Evolutionary conservation across 2,113 vertebrate species (phyloP).

Genomic region (Sylvietta virens): DNA sequence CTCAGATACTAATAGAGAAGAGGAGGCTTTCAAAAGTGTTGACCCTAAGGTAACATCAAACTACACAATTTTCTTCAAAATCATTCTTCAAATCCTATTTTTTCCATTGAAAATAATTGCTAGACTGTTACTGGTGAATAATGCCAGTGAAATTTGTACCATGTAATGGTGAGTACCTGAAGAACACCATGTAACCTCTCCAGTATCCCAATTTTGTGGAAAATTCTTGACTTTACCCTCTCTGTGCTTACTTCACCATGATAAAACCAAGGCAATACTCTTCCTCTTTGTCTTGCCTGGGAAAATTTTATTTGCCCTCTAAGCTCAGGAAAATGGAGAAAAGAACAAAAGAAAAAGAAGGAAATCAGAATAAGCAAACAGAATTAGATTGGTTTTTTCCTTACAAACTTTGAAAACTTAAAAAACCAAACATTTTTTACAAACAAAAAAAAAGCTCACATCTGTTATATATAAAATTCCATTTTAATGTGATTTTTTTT

Average conservation of each 20-base stretch:
- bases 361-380: not conserved
- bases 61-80: not conserved
- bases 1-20: not conserved
- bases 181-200: not conserved
- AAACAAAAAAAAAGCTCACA: not conserved
- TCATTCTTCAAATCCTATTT: not conserved
- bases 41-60: not conserved
- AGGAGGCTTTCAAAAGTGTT: not conserved
- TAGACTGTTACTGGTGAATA: not conserved
- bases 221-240: not conserved
- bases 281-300: not conserved
- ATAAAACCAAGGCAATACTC: not conserved
- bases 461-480: conserved; percentile 50
- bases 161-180: not conserved
- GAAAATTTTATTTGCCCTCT: not conserved
- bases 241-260: not conserved
- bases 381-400: not conserved
- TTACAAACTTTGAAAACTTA: not conserved
- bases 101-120: not conserved
- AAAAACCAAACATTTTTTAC: not conserved
- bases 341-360: not conserved
- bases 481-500: conserved; percentile 15
- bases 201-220: not conserved
- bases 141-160: not conserved
- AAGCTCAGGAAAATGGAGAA: not conserved